Evolutionary conservation across 2,113 vertebrate genomes (phyloP), one percentile per base, ranked within the genome.

Genomic region (Sorex fumeus): DNA sequence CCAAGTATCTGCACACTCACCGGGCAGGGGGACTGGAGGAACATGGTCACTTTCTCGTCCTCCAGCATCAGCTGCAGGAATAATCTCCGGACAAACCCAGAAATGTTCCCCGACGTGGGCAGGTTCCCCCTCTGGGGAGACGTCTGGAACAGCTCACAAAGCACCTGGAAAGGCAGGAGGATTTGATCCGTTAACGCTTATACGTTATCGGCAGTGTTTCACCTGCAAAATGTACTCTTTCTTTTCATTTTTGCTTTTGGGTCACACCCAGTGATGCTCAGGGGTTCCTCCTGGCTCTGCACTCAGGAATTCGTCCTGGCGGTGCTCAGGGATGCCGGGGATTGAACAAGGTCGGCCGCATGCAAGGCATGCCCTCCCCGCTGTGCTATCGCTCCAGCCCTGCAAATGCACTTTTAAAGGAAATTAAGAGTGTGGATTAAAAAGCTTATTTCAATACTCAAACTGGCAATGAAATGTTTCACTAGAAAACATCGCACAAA

Each of bases 1-100:
- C 9, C 10, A 13, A 50, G 47, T 2, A 50, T 50, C 47, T 12
- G 47, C 47, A 50, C 10, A 98, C 98, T 93, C 97, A 99, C 99
- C 96, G 99, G 99, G 96, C 99, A 99, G 0, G 99, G 99, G 28
- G 99, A 99, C 95, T 99, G 99, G 83, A 99, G 98, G 97, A 99
- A 99, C 98, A 99, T 99, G 1, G 99, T 99, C 90, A 99, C 99
- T 98, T 99, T 99, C 97, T 99, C 99, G 95, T 99, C 99, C 96
- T 99, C 99, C 9, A 99, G 97, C 99, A 99, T 99, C 90, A 99
- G 98, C 94, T 99, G 99, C 97, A 99, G 98, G 97, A 99, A 99
- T 57, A 99, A 98, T 66, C 99, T 98, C 93, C 99, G 98, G 90
- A 99, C 99, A 98, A 99, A 99, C 90, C 99, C 99, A 21, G 99